Conservation (phyloP, 2,797 vertebrate species). For the Odontamblyopus rebecca region DNA sequence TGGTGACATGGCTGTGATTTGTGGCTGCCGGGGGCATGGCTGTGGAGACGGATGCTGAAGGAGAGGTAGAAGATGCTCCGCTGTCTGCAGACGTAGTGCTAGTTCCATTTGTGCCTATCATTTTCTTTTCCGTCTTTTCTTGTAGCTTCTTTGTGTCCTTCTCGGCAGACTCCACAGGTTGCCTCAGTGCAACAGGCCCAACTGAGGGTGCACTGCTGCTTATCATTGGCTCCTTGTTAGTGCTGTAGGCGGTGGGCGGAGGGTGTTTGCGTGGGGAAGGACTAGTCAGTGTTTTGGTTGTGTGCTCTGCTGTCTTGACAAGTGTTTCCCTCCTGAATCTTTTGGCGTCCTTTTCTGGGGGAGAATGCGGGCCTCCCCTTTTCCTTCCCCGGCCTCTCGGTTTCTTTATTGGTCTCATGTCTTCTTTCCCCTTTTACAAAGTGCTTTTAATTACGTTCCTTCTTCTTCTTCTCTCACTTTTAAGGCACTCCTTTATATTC, state of each 20-base stretch:
- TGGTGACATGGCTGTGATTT: constrained; percentile 65
- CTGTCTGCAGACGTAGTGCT: constrained; percentile 40
- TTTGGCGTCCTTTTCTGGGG: constrained; percentile 73
- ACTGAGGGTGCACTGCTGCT: constrained; percentile 51
- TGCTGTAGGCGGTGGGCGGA: constrained; percentile 44
- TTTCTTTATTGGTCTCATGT: constrained; percentile 88
- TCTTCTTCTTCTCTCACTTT: constrained; percentile 44
- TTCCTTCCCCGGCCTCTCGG: constrained; percentile 78
- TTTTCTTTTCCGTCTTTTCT: constrained; percentile 58
- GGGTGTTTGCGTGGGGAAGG: constrained; percentile 60
- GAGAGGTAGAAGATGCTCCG: constrained; percentile 60
- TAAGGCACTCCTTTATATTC: constrained; percentile 62
- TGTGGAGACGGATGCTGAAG: constrained; percentile 43
- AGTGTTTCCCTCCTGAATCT: constrained; percentile 67
- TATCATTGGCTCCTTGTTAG: constrained; percentile 59
- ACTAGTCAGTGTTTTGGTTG: constrained; percentile 37
- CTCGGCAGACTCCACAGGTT: constrained; percentile 56
- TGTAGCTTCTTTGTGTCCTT: constrained; percentile 45
- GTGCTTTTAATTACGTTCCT: constrained; percentile 39
- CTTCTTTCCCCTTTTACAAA: constrained; percentile 55
- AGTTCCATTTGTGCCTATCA: constrained; percentile 53
- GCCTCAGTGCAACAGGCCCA: constrained; percentile 59
- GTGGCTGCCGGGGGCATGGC: constrained; percentile 39
- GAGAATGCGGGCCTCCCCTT: constrained; percentile 63
- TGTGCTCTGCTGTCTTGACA: constrained; percentile 61